Percentiles rank a stretch among this genome's conserved stretches.
These are phyloP conservation scores for Archips crataeganus DNA, from an alignment of 2,888 invertebrate species.

Conservation along the genomic window DNA sequence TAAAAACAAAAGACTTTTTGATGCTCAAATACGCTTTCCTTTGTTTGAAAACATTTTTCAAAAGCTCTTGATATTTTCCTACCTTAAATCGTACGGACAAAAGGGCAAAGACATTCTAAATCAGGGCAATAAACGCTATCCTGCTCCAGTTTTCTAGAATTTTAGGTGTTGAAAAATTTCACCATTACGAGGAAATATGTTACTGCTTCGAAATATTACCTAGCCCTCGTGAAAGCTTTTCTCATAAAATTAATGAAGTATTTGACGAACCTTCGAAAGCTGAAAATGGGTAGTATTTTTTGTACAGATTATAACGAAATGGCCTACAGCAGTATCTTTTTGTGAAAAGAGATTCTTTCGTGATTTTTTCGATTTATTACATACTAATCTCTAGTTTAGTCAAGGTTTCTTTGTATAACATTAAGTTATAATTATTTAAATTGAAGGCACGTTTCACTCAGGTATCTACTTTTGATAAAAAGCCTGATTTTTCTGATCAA, in stretches of 20 bases:
- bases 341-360: not conserved
- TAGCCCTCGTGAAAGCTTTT: conserved; percentile 15
- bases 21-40: not conserved
- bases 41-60: not conserved
- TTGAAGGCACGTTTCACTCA: too few species aligned
- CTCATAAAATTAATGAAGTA: conserved; percentile 13
- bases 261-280: conserved; percentile 7
- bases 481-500: too few species aligned
- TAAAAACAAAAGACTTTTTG: not conserved
- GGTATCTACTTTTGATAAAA: too few species aligned
- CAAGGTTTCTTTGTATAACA: not conserved
- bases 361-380: not conserved
- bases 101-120: not conserved
- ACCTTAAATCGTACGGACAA: not conserved
- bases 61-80: not conserved
- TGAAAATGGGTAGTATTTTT: not conserved
- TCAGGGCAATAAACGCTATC: conserved; percentile 8
- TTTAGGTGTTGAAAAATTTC: conserved; percentile 6
- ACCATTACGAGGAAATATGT: conserved; percentile 22
- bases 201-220: conserved; percentile 10
- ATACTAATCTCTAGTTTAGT: not conserved
- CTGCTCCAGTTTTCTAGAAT: not conserved
- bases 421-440: too few species aligned
- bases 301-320: conserved; percentile 3
- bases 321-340: not conserved